A percentile compares a stretch with the other conserved stretches of the same genome.
Evolutionary conservation across 2,113 vertebrate species (phyloP).

Genomic region (Diadophis punctatus): DNA sequence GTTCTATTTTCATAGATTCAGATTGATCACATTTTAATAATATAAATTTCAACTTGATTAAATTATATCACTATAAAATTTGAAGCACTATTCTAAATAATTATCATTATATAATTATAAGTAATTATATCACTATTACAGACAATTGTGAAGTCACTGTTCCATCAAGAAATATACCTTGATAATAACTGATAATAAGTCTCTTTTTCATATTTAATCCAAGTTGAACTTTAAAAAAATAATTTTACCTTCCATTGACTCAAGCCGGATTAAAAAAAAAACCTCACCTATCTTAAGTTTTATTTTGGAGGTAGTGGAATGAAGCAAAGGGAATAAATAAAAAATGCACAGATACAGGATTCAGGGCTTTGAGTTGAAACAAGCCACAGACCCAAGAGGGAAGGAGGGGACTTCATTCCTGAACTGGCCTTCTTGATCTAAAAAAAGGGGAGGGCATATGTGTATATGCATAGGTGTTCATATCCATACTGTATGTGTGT

Average conservation of each 20-base stretch:
- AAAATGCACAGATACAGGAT: neutral
- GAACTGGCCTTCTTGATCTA: neutral
- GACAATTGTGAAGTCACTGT: neutral
- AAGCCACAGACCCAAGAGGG: neutral
- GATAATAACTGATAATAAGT: neutral
- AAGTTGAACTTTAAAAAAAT: neutral
- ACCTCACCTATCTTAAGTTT: neutral
- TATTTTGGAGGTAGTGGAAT: neutral
- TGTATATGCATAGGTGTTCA: neutral
- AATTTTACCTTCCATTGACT: too few relatives aligned
- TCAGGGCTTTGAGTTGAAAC: neutral
- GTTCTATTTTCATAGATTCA: neutral
- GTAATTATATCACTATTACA: neutral
- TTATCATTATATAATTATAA: neutral
- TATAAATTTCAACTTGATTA: neutral
- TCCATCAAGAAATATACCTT: neutral
- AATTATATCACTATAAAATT: neutral
- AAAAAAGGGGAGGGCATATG: neutral
- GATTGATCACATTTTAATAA: neutral
- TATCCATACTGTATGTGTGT: too few relatives aligned
- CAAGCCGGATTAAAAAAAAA: too few relatives aligned
- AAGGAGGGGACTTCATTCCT: neutral
- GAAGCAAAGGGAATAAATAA: neutral
- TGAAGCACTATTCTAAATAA: neutral
- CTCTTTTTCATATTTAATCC: neutral